phyloP scores from a whole-genome alignment of 1,140 invertebrate genomes.

The Caenorhabditis latens region DNA sequence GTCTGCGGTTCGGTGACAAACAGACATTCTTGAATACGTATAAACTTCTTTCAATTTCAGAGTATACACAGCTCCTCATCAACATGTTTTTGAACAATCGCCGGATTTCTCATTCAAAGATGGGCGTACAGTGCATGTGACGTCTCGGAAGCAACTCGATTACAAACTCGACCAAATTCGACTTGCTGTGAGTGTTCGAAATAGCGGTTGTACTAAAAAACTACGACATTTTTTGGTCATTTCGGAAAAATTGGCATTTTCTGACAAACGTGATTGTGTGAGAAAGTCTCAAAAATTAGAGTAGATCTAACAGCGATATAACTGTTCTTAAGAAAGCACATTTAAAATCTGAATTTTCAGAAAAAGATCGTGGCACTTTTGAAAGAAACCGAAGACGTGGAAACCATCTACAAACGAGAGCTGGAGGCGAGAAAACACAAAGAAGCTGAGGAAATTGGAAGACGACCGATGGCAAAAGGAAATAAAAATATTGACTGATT shows the following conservation, averaged over 20 bases:
- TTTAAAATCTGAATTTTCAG: constrained; percentile 40
- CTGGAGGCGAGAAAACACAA: constrained; percentile 24
- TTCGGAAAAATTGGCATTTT: no score
- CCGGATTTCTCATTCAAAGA: constrained; percentile 72
- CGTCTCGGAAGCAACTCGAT: constrained; percentile 48
- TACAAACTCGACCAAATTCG: constrained; percentile 55
- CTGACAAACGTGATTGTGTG: no score
- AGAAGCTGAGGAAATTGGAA: constrained; percentile 8
- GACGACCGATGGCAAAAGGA: constrained; percentile 38
- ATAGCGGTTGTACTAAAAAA: background rate
- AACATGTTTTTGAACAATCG: constrained; percentile 68
- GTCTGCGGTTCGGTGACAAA: no score
- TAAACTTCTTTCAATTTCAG: constrained; percentile 62
- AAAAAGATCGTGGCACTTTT: constrained; percentile 70
- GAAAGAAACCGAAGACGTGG: constrained; percentile 68
- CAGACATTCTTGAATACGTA: background rate
- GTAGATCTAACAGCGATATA: no score
- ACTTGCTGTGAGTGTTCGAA: constrained; percentile 49
- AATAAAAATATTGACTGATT: constrained; percentile 21
- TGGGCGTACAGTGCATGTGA: constrained; percentile 42
- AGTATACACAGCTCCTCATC: constrained; percentile 70
- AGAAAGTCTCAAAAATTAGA: no score
- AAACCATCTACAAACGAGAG: constrained; percentile 63
- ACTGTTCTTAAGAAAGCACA: no score
- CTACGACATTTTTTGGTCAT: background rate